A percentile compares a stretch with the other conserved stretches of the same genome.
Evolutionary conservation across 30 jellyfish, hydroid and myxozoan species (phyloP).

Genomic region (Chrysaora quinquecirrha): DNA sequence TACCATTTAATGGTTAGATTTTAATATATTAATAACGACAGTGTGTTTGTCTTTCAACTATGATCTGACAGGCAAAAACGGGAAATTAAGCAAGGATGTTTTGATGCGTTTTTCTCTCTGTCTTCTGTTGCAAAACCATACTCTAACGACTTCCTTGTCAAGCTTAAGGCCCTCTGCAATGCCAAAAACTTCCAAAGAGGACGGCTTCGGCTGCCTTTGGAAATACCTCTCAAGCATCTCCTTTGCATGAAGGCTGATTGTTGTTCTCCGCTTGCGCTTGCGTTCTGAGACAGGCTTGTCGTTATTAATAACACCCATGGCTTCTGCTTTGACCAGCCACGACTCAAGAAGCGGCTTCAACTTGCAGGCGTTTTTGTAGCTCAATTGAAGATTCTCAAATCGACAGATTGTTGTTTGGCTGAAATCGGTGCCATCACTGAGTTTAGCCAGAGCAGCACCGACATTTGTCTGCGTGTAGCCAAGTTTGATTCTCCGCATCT

Average conservation of each 20-base stretch:
- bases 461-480: conserved; percentile 87
- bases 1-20: too few species aligned
- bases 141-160: conserved; percentile 84
- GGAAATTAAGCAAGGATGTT: conserved; percentile 67
- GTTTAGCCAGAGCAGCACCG: conserved; percentile 79
- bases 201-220: conserved; percentile 86
- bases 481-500: conserved; percentile 78
- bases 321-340: conserved; percentile 85
- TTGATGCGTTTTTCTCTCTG: conserved; percentile 81
- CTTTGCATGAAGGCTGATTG: conserved; percentile 79
- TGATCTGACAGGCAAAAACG: conserved; percentile 67
- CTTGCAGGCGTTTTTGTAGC: conserved; percentile 81
- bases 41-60: too few species aligned
- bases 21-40: too few species aligned
- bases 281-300: conserved; percentile 84
- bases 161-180: conserved; percentile 79
- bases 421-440: conserved; percentile 85
- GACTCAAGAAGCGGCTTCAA: conserved; percentile 81
- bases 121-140: conserved; percentile 84
- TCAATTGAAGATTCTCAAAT: conserved; percentile 76
- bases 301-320: conserved; percentile 73
- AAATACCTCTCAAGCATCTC: conserved; percentile 80
- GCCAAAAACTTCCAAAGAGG: conserved; percentile 79
- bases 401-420: conserved; percentile 86
- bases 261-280: conserved; percentile 76